phyloP scores from a whole-genome alignment of 2,113 vertebrate genomes.

The Mellivora capensis region DNA sequence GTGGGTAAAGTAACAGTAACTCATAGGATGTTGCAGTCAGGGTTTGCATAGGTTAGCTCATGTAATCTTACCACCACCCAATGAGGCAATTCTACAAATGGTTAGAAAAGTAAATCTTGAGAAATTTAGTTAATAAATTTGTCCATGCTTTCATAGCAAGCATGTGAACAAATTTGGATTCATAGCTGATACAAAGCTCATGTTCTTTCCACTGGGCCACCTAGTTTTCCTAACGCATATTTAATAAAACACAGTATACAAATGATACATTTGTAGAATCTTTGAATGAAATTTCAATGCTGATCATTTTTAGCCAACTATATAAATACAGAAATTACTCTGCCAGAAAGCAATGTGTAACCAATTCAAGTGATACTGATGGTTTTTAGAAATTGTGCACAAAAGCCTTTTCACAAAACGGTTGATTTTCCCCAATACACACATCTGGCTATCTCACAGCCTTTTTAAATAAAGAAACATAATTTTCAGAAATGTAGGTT shows the following conservation, averaged over 20 bases:
- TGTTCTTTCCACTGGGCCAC: not conserved
- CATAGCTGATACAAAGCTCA: not conserved
- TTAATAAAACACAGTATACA: conserved; percentile 62
- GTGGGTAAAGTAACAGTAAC: not conserved
- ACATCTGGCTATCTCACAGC: conserved; percentile 70
- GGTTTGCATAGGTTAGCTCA: not conserved
- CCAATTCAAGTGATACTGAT: conserved; percentile 66
- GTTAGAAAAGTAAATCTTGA: not conserved
- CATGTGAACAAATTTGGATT: not conserved
- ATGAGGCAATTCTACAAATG: not conserved
- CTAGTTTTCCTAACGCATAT: conserved; percentile 27
- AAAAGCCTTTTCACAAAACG: conserved; percentile 70
- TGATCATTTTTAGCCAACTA: conserved; percentile 57
- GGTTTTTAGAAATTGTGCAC: conserved; percentile 71
- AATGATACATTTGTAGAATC: conserved; percentile 64
- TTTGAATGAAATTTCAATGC: conserved; percentile 54
- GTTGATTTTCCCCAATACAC: conserved; percentile 66
- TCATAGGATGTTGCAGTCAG: not conserved
- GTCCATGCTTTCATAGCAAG: not conserved
- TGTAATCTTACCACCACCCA: not conserved
- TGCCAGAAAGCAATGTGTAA: conserved; percentile 59
- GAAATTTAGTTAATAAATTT: not conserved
- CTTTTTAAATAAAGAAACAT: conserved; percentile 69
- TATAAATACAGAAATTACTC: conserved; percentile 58
- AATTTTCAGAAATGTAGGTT: conserved; percentile 67